These are phyloP conservation scores for Leptestheria dahalacensis DNA, from an alignment of 1,140 invertebrate genomes.

Conservation along the genomic window DNA sequence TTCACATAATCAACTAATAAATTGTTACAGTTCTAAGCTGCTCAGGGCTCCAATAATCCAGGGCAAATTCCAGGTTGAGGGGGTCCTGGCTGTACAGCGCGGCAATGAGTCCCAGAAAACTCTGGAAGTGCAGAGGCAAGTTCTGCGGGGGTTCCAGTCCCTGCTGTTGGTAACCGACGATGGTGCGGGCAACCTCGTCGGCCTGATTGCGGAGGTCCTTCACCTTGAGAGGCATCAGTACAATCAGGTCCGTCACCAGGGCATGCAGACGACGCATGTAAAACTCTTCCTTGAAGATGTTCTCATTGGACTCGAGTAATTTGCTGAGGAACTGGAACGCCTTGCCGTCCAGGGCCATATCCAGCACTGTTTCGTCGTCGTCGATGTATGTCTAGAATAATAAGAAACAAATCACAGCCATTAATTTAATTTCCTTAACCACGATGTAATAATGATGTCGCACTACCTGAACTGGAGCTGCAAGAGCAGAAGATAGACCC, in stretches of 20 bases:
- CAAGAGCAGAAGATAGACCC: slow-evolving; percentile 1
- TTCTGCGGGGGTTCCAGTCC: slow-evolving; percentile 60
- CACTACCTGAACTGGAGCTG: not conserved
- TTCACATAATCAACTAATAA: not conserved
- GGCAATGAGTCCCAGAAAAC: slow-evolving; percentile 58
- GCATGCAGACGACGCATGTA: slow-evolving; percentile 68
- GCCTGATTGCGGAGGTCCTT: slow-evolving; percentile 66
- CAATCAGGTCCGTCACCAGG: slow-evolving; percentile 81
- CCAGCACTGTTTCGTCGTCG: slow-evolving; percentile 57
- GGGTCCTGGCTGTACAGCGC: slow-evolving; percentile 62
- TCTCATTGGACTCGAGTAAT: slow-evolving; percentile 49
- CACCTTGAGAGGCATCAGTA: slow-evolving; percentile 78
- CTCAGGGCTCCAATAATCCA: slow-evolving; percentile 68
- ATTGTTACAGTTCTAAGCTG: slow-evolving; percentile 26
- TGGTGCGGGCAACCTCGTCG: slow-evolving; percentile 72
- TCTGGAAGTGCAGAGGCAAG: slow-evolving; percentile 65
- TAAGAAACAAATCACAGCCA: not conserved
- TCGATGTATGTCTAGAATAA: slow-evolving; percentile 30
- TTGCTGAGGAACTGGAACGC: slow-evolving; percentile 63
- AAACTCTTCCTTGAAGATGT: slow-evolving; percentile 57
- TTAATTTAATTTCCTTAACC: not conserved
- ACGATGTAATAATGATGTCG: not conserved
- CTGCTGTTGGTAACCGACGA: slow-evolving; percentile 61
- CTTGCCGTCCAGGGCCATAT: slow-evolving; percentile 58
- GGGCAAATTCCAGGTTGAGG: slow-evolving; percentile 46